These are phyloP conservation scores for Diorhabda sublineata DNA, from an alignment of 1,140 invertebrate species.

Conservation along the genomic window DNA sequence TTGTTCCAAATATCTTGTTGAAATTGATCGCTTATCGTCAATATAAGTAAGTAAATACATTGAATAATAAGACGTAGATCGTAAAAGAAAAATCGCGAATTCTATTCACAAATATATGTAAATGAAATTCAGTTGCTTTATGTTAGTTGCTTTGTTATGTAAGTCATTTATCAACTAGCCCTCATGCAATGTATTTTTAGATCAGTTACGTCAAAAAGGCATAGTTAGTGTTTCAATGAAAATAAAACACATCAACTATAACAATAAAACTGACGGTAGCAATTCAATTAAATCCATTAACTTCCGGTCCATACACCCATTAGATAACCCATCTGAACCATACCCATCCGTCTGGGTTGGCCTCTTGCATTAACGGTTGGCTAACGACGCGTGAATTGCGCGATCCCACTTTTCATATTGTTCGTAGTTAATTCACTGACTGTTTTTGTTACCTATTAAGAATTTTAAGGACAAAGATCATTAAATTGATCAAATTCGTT, in stretches of 20 bases:
- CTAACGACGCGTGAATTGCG: conserved; percentile 27
- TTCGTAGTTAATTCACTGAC: background rate
- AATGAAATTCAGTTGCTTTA: too few species aligned
- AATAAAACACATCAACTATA: background rate
- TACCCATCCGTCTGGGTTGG: conserved; percentile 12
- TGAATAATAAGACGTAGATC: too few species aligned
- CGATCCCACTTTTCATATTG: conserved; percentile 24
- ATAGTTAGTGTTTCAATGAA: background rate
- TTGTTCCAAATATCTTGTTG: too few species aligned
- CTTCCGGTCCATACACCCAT: conserved; percentile 21
- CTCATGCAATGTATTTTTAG: conserved; percentile 4
- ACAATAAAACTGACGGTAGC: background rate
- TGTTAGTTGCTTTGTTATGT: too few species aligned
- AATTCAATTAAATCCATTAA: conserved; percentile 15
- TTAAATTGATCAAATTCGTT: background rate
- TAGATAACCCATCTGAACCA: conserved; percentile 1
- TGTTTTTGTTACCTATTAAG: background rate
- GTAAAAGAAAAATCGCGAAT: too few species aligned
- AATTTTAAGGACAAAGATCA: background rate
- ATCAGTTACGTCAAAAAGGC: background rate
- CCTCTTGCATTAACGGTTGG: conserved; percentile 27
- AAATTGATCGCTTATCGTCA: too few species aligned
- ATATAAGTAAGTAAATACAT: too few species aligned
- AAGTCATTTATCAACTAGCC: too few species aligned
- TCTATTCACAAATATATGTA: too few species aligned